Evolutionary conservation across 2,797 vertebrate genomes (phyloP), one percentile per base, ranked within the genome.

Genomic region (Chrysocyon brachyurus): DNA sequence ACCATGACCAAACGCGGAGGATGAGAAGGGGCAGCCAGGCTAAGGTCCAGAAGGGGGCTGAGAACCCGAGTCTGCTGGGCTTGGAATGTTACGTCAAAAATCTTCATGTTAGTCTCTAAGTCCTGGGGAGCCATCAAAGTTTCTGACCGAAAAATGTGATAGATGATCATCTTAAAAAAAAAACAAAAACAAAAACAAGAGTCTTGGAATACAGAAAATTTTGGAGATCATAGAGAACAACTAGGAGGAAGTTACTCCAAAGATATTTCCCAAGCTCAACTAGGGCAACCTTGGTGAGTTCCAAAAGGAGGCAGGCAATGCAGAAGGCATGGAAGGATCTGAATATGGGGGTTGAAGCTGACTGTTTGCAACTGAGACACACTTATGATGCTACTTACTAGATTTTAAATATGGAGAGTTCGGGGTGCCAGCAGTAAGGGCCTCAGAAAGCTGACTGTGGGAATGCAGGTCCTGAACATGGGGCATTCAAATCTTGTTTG

Each of bases 201-300:
- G 11, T 91, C 87, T 91, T 54, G 36, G 91, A 77, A 88, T 22
- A 95, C 5, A 84, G 70, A 66, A 56, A 91, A 33, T 70, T 87
- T 1, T 52, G 26, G 86, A 7, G 22, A 57, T 94, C 36, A 83
- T 46, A 75, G 31, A 92, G 68, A 57, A 85, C 31, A 66, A 19
- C 19, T 22, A 31, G 10, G 36, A 56, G 10, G 36, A 56, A 12
- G 59, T 66, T 56, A 90, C 33, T 61, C 14, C 16, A 36, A 31
- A 78, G 16, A 26, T 33, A 21, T 40, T n/a, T 72, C 2, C 56
- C n/a, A 91, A 19, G 24, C 19, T 82, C 66, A 40, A 57, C 9
- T 6, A 64, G 59, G 59, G 84, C 49, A 81, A 49, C 11, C 15
- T 17, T 19, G 52, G 24, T 15, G 10, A 49, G 16, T 61, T 63